Base-by-base conservation (phyloP, 92 coral and sea anemone genomes). In the Heteractis magnifica region DNA sequence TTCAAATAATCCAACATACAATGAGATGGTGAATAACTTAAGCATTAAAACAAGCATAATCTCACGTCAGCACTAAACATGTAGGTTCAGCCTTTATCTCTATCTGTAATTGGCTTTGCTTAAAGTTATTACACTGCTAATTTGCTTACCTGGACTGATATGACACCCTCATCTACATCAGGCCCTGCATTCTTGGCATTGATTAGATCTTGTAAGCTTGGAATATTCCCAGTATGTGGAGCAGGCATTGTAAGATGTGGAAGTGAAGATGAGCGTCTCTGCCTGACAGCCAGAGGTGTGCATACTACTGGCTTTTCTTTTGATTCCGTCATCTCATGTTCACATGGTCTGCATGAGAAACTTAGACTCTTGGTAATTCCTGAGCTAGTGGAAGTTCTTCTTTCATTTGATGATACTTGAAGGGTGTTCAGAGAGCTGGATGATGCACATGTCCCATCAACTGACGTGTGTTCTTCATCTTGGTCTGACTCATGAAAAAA, bases 161-260 rank as follows among this genome's bases (percentile, higher is more conserved):
- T 80, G 56, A 92, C 82, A 10, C 98, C 99, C 84, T 97, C 99
- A 51, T 97, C 98, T 21, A 90, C 90, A 75, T 89, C 94, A 8
- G 93, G 84, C 49, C 85, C 98, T 83, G 86, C 90, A 34, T 94
- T 94, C 62, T 95, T 83, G 65, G 91, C 90, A 82, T 87, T 87
- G 84, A 94, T 92, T 49, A 94, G 82, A 20, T 89, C 92, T 81
- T 91, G 98, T 18, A 94, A 83, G 11, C 72, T 81, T 20, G 84
- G 84, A 5, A 72, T 13, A 11, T 59, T 70, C 6, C 41, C 84
- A 16, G 41, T n/a, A 68, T 6, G 49, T 20, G 48, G 13, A 21
- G 6, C 50, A 20, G 73, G 50, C 73, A 26, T 68, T 14, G 49
- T 68, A 68, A 91, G 78, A 16, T 87, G 93, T 41, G 98, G 98